phyloP scores from a whole-genome alignment of 2,888 invertebrate species.

The Nipponacmea schrenckii region DNA sequence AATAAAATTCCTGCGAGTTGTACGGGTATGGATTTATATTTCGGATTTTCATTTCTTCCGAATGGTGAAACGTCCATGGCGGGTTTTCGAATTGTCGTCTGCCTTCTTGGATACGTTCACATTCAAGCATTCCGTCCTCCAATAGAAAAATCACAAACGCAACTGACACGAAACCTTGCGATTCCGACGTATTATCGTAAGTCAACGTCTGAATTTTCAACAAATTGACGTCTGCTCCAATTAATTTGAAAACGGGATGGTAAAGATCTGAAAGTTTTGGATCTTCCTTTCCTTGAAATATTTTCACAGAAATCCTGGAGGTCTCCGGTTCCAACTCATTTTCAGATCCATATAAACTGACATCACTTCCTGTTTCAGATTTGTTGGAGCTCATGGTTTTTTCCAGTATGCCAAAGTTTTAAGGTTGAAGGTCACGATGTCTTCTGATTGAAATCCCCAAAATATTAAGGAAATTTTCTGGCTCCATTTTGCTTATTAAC shows the following conservation, averaged over 20 bases:
- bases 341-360: slow-evolving; percentile 1
- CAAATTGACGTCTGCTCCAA: neutral
- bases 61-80: slow-evolving; percentile 61
- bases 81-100: slow-evolving; percentile 44
- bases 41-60: slow-evolving; percentile 46
- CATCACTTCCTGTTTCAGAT: neutral
- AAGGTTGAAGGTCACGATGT: too few species aligned
- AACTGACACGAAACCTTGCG: slow-evolving; percentile 17
- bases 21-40: slow-evolving; percentile 50
- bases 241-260: neutral
- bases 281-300: neutral
- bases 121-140: slow-evolving; percentile 45
- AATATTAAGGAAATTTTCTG: too few species aligned
- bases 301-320: neutral
- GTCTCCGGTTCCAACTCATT: neutral
- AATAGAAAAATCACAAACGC: slow-evolving; percentile 52
- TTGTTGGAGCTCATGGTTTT: neutral
- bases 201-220: neutral
- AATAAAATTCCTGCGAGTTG: slow-evolving; percentile 58
- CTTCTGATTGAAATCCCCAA: too few species aligned
- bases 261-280: neutral
- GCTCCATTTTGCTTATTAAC: too few species aligned
- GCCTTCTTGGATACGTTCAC: slow-evolving; percentile 46
- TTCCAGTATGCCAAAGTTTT: too few species aligned
- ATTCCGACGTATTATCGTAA: neutral